Evolutionary conservation across 2,888 invertebrate species (phyloP).

Genomic region (Morinoia aosen): DNA sequence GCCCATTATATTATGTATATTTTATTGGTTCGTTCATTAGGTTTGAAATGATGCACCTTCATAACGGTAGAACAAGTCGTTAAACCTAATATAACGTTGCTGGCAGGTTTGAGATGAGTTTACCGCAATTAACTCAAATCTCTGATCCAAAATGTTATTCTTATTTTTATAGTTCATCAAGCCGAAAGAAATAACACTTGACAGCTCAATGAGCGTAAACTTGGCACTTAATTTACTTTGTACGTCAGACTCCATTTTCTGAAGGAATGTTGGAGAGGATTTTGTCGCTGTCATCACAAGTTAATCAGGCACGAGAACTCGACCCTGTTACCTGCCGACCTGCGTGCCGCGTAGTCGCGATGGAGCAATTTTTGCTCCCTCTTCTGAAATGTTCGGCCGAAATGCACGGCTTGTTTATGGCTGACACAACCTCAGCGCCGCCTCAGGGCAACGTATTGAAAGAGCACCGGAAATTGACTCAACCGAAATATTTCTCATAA

Average conservation of each 20-base stretch:
- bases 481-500: slow-evolving; percentile 41
- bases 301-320: background rate
- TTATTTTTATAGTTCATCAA: background rate
- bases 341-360: background rate
- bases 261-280: background rate
- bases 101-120: too few species aligned
- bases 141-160: too few species aligned
- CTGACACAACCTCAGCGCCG: slow-evolving; percentile 14
- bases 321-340: background rate
- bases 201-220: background rate
- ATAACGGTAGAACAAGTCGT: too few species aligned
- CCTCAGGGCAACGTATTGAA: slow-evolving; percentile 11
- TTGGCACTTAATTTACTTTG: background rate
- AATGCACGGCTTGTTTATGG: slow-evolving; percentile 37
- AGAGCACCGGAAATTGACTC: slow-evolving; percentile 22
- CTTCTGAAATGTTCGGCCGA: background rate
- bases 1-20: too few species aligned
- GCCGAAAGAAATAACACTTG: background rate
- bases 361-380: background rate
- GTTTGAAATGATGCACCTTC: too few species aligned
- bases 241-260: background rate
- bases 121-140: too few species aligned
- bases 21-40: too few species aligned
- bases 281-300: background rate
- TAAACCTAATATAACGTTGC: too few species aligned